Percentiles rank a stretch among this genome's conserved stretches.
These are phyloP conservation scores for Kryptolebias ocellatus DNA, from an alignment of 2,797 vertebrate genomes.

Conservation along the genomic window DNA sequence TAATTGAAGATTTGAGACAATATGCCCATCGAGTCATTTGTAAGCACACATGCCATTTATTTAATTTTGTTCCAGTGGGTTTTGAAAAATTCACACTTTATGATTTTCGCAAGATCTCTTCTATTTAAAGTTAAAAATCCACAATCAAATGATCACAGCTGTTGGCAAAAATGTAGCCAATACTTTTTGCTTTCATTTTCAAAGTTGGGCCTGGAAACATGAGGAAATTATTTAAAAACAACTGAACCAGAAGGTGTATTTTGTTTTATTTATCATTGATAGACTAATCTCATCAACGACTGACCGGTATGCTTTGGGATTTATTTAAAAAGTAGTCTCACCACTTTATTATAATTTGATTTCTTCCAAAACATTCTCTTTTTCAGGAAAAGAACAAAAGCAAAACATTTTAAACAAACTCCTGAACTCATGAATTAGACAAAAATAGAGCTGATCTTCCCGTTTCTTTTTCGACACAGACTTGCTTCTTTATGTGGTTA, in stretches of 20 bases:
- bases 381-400: not conserved
- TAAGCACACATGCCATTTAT: not conserved
- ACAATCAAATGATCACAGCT: not conserved
- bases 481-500: slow-evolving; percentile 35
- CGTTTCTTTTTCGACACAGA: slow-evolving; percentile 28
- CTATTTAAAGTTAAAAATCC: not conserved
- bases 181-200: not conserved
- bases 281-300: not conserved
- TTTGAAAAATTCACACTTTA: not conserved
- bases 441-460: slow-evolving; percentile 21
- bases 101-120: not conserved
- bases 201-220: not conserved
- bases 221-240: too few relatives aligned
- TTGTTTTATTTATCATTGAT: not conserved
- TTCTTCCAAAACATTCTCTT: not conserved
- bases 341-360: not conserved
- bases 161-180: not conserved
- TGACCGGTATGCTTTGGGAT: not conserved
- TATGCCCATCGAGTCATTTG: too few relatives aligned
- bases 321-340: not conserved
- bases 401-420: not conserved
- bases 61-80: not conserved
- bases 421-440: slow-evolving; percentile 24
- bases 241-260: too few relatives aligned
- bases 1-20: too few relatives aligned